phyloP scores from a whole-genome alignment of 1,140 invertebrate species.

The Ditylenchus dipsaci region DNA sequence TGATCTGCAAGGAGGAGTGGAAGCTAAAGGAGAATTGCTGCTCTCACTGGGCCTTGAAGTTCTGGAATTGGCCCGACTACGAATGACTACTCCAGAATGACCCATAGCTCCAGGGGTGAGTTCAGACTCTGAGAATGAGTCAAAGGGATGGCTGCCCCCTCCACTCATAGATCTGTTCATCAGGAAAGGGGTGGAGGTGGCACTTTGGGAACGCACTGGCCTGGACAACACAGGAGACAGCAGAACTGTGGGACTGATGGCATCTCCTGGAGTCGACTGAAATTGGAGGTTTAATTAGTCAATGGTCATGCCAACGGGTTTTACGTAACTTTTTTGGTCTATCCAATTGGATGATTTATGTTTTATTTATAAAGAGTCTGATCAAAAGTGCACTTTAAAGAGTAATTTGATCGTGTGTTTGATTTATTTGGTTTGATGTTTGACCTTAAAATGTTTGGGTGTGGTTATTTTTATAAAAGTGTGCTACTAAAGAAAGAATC shows the following conservation, averaged over 20 bases:
- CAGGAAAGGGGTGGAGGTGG: constrained; percentile 42
- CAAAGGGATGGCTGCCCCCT: constrained; percentile 16
- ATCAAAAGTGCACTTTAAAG: too few species aligned
- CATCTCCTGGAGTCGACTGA: constrained; percentile 24
- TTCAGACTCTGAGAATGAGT: constrained; percentile 40
- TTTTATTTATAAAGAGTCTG: too few species aligned
- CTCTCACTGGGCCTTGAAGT: neutral
- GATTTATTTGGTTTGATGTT: too few species aligned
- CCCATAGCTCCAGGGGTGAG: neutral
- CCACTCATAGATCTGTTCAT: constrained; percentile 5
- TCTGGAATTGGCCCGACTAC: neutral
- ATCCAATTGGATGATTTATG: too few species aligned
- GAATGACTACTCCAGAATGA: neutral
- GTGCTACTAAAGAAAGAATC: too few species aligned
- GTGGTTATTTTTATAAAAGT: too few species aligned
- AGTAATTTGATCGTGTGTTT: too few species aligned
- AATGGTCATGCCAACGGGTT: too few species aligned
- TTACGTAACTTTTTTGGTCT: too few species aligned
- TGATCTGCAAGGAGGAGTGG: constrained; percentile 26
- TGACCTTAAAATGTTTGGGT: too few species aligned
- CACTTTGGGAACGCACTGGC: constrained; percentile 50
- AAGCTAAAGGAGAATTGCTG: constrained; percentile 24
- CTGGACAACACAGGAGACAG: constrained; percentile 51
- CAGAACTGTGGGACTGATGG: constrained; percentile 38
- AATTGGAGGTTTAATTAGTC: neutral